Percentiles rank a stretch among this genome's conserved stretches.
Evolutionary conservation across 2,797 vertebrate genomes (phyloP).

Genomic region (Danio jaintianensis): DNA sequence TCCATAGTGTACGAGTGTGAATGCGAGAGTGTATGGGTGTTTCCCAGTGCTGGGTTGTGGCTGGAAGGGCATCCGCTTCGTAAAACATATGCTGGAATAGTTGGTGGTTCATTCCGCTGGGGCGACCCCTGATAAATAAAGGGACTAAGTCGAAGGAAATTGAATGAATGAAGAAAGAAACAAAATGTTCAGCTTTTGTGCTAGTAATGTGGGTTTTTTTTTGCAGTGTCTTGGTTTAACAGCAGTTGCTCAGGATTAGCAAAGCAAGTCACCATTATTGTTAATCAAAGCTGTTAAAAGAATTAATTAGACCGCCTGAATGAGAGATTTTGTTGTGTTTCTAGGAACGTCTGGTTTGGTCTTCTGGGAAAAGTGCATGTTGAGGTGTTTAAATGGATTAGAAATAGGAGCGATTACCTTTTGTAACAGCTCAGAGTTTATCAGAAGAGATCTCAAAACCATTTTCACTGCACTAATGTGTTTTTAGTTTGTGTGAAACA

Average conservation of each 20-base stretch:
- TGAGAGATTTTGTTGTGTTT: background rate
- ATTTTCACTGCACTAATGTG: background rate
- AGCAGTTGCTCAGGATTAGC: background rate
- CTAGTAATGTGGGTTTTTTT: too few species aligned
- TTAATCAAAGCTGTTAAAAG: background rate
- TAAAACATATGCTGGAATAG: too few species aligned
- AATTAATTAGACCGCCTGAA: constrained; percentile 3
- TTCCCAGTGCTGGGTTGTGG: too few species aligned
- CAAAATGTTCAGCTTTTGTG: too few species aligned
- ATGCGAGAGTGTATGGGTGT: too few species aligned
- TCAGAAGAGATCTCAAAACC: background rate
- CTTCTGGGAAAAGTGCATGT: background rate
- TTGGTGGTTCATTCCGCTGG: too few species aligned
- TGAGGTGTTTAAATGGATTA: constrained; percentile 14
- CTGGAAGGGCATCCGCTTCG: too few species aligned
- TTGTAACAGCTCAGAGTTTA: background rate
- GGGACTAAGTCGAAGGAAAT: too few species aligned
- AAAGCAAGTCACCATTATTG: constrained; percentile 9
- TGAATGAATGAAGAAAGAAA: too few species aligned
- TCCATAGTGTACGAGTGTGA: too few species aligned
- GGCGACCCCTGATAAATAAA: too few species aligned
- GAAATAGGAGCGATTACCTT: background rate
- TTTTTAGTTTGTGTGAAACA: background rate
- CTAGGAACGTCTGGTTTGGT: background rate
- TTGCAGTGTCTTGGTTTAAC: background rate